Evolutionary conservation across 2,797 vertebrate species (phyloP).

Genomic region (Aselliscus stoliczkanus): DNA sequence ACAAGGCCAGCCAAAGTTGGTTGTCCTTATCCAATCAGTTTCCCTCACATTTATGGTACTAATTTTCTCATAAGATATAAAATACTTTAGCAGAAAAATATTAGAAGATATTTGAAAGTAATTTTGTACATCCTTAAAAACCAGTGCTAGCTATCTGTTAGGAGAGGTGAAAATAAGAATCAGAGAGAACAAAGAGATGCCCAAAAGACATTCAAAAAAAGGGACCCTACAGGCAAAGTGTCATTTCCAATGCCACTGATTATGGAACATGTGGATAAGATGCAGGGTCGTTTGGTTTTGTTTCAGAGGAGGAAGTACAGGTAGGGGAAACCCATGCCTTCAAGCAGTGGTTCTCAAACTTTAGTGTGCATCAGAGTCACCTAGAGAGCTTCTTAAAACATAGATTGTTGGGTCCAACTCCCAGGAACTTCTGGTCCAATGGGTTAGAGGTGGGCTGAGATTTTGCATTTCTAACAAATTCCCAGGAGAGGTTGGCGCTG

Average conservation of each 20-base stretch:
- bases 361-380: neutral
- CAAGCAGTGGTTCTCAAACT: neutral
- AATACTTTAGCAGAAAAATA: neutral
- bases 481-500: neutral
- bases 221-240: neutral
- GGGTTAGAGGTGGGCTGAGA: neutral
- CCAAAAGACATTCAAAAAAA: neutral
- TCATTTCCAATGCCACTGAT: neutral
- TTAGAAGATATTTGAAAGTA: neutral
- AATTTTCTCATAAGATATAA: neutral
- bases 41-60: neutral
- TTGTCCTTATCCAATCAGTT: neutral
- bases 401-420: neutral
- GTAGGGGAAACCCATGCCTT: neutral
- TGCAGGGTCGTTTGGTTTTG: neutral
- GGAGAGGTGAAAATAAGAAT: neutral
- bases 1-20: neutral
- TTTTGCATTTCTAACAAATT: neutral
- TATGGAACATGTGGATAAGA: rapidly evolving
- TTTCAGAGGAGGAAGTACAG: neutral
- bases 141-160: neutral
- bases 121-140: neutral
- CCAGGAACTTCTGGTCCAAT: neutral
- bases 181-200: neutral
- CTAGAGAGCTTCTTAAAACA: neutral